Percentiles rank a stretch among this genome's conserved stretches.
Conservation (phyloP, 2,888 invertebrate species). For the Nemurella pictetii region DNA sequence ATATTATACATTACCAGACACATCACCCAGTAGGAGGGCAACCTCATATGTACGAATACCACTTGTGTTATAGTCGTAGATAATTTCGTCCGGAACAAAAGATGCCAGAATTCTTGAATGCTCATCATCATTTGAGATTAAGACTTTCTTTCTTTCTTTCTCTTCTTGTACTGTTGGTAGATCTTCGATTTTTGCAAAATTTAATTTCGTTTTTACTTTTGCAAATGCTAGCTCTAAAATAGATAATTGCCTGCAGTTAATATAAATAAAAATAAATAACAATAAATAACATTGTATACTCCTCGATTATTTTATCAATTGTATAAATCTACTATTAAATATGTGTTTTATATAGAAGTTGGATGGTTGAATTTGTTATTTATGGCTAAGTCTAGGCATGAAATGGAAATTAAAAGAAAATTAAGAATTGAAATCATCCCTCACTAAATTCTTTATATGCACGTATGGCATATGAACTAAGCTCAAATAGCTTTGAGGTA, state of each 20-base stretch:
- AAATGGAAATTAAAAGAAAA: too few relatives aligned
- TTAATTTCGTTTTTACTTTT: neutral
- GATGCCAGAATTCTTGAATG: slow-evolving; percentile 27
- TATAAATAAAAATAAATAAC: too few relatives aligned
- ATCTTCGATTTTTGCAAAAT: neutral
- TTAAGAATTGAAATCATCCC: too few relatives aligned
- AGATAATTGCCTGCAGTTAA: neutral
- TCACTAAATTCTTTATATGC: too few relatives aligned
- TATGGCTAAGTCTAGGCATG: too few relatives aligned
- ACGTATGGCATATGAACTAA: too few relatives aligned
- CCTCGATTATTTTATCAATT: too few relatives aligned
- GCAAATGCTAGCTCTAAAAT: neutral
- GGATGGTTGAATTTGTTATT: too few relatives aligned
- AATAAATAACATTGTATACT: too few relatives aligned
- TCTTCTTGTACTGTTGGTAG: neutral
- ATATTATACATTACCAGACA: slow-evolving; percentile 36
- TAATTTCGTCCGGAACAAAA: slow-evolving; percentile 35
- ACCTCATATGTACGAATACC: slow-evolving; percentile 25
- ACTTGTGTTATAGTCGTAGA: slow-evolving; percentile 1
- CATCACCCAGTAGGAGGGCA: slow-evolving; percentile 32
- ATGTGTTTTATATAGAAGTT: too few relatives aligned
- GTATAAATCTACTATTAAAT: too few relatives aligned
- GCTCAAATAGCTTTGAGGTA: too few relatives aligned
- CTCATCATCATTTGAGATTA: neutral
- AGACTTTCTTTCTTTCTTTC: neutral